Conservation (phyloP, 2,888 invertebrate genomes). For the Scotopteryx bipunctaria region DNA sequence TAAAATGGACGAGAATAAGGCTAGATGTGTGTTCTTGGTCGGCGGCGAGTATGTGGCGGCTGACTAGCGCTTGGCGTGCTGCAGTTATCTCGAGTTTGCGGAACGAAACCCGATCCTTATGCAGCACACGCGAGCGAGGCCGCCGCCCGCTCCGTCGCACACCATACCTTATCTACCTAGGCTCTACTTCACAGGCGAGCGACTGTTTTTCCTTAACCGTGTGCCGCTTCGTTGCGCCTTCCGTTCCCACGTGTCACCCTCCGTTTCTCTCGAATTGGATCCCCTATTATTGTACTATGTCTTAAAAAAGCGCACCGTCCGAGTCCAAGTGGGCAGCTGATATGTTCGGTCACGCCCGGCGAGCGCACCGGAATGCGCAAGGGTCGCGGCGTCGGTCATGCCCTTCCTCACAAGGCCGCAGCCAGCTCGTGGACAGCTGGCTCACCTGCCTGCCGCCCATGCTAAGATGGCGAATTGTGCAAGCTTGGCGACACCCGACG, state of each 20-base stretch:
- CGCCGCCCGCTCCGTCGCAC: slow-evolving; percentile 62
- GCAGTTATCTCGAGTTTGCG: slow-evolving; percentile 78
- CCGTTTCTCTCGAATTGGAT: slow-evolving; percentile 25
- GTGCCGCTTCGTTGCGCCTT: slow-evolving; percentile 40
- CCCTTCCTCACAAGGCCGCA: slow-evolving; percentile 55
- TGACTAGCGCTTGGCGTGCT: slow-evolving; percentile 47
- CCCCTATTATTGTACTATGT: slow-evolving; percentile 24
- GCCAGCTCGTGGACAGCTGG: slow-evolving; percentile 36
- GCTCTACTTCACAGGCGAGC: slow-evolving; percentile 30
- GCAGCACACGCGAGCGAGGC: slow-evolving; percentile 71
- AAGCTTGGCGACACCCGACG: slow-evolving; percentile 62
- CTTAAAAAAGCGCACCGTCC: slow-evolving; percentile 27
- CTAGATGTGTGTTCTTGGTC: slow-evolving; percentile 65
- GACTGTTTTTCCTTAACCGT: slow-evolving; percentile 39
- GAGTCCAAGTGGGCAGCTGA: slow-evolving; percentile 33
- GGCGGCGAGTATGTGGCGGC: slow-evolving; percentile 62
- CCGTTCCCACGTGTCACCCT: slow-evolving; percentile 46
- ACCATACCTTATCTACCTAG: slow-evolving; percentile 33
- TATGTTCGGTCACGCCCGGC: slow-evolving; percentile 45
- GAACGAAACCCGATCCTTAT: slow-evolving; percentile 77
- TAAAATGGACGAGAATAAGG: slow-evolving; percentile 69
- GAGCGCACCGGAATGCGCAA: slow-evolving; percentile 43
- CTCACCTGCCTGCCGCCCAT: slow-evolving; percentile 59
- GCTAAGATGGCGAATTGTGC: slow-evolving; percentile 55
- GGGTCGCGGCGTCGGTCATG: slow-evolving; percentile 30